phyloP scores from a whole-genome alignment of 2,797 vertebrate genomes.

The Pangasius larnaudii region DNA sequence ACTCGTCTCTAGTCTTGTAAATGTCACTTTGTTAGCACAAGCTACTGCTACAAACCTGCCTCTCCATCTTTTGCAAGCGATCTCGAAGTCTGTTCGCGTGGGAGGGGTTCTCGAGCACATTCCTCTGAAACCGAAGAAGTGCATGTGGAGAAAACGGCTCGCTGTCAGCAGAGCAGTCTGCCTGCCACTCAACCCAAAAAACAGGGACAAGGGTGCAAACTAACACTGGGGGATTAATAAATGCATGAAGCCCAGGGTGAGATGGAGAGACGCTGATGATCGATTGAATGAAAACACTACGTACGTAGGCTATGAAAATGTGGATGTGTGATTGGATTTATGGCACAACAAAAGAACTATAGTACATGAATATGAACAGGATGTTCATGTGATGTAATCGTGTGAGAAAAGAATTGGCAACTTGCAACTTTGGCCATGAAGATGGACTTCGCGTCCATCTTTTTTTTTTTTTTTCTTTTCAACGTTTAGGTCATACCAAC shows the following conservation, averaged over 20 bases:
- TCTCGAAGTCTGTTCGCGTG: constrained; percentile 24
- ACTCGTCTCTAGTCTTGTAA: constrained; percentile 15
- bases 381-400: background rate
- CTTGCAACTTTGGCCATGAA: background rate
- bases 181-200: constrained; percentile 35
- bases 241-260: background rate
- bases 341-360: background rate
- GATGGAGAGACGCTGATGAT: background rate
- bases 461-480: background rate
- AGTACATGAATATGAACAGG: background rate
- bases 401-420: background rate
- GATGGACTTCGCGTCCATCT: background rate
- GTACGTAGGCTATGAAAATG: background rate
- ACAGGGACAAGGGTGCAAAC: constrained; percentile 15
- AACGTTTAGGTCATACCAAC: too few species aligned
- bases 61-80: constrained; percentile 28
- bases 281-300: background rate
- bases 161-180: constrained; percentile 39
- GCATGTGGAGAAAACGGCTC: background rate
- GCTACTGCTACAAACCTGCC: background rate
- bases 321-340: constrained; percentile 28
- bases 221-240: background rate
- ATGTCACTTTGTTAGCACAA: constrained; percentile 41
- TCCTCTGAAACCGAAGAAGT: constrained; percentile 55
- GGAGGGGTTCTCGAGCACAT: constrained; percentile 43